These are phyloP conservation scores for Synergus umbraculus DNA, from an alignment of 2,888 invertebrate species.

Conservation along the genomic window DNA sequence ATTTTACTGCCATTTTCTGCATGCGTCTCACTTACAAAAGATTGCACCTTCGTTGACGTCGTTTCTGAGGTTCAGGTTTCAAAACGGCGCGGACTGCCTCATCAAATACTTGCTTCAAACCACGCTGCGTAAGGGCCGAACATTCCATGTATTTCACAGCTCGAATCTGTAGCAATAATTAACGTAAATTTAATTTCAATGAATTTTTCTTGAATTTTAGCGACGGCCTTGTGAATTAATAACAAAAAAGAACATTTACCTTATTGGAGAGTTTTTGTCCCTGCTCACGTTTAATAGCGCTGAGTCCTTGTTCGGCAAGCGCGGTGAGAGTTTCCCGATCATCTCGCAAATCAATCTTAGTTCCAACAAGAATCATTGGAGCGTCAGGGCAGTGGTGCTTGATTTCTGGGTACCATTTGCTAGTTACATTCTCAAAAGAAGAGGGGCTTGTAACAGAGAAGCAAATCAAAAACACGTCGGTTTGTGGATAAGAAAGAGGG, in stretches of 20 bases:
- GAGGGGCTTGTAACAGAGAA: constrained; percentile 99
- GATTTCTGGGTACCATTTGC: constrained; percentile 99
- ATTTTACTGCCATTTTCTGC: constrained; percentile 20
- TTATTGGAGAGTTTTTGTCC: constrained; percentile 99
- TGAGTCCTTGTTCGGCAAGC: constrained; percentile 94
- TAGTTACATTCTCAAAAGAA: constrained; percentile 99
- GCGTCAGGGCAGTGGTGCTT: constrained; percentile 99
- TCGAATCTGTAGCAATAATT: constrained; percentile 82
- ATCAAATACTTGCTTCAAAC: constrained; percentile 98
- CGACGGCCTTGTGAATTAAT: background rate
- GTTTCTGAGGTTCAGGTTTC: constrained; percentile 96
- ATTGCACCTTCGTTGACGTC: constrained; percentile 94
- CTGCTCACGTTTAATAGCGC: constrained; percentile 97
- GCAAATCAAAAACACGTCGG: constrained; percentile 99
- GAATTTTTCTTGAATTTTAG: no score
- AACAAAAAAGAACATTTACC: constrained; percentile 57
- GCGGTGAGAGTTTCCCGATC: constrained; percentile 96
- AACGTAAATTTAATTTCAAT: background rate
- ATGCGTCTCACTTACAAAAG: constrained; percentile 82
- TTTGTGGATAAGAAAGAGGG: constrained; percentile 98
- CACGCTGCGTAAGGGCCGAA: constrained; percentile 98
- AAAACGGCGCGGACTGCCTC: constrained; percentile 98
- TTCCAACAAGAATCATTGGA: constrained; percentile 98
- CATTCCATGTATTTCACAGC: constrained; percentile 99
- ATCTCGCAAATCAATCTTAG: constrained; percentile 99